Percentiles rank a stretch among this genome's conserved stretches.
Evolutionary conservation across 1,140 invertebrate genomes (phyloP).

Genomic region (Bilobella aurantiaca): DNA sequence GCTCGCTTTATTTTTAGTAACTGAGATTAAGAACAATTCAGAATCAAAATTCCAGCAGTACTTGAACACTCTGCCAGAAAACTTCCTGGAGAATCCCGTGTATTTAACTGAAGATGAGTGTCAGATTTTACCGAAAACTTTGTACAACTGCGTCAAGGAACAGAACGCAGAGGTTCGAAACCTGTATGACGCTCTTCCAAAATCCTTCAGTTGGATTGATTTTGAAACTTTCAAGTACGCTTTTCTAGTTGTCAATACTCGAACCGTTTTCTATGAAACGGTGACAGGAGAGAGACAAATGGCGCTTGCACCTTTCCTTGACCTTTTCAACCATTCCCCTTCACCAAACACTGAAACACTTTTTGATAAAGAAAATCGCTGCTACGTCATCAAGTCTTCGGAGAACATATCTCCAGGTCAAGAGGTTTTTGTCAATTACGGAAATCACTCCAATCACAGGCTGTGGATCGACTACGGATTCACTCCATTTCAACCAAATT

Average conservation of each 20-base stretch:
- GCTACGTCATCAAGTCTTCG: conserved; percentile 48
- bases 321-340: conserved; percentile 64
- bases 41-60: no score
- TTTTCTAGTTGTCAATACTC: conserved; percentile 65
- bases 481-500: conserved; percentile 24
- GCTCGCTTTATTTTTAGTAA: no score
- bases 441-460: conserved; percentile 54
- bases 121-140: no score
- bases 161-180: not conserved
- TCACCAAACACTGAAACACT: conserved; percentile 43
- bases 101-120: no score
- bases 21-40: no score
- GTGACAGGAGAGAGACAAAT: conserved; percentile 46
- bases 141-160: not conserved
- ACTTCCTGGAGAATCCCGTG: no score
- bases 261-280: conserved; percentile 49
- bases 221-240: conserved; percentile 45
- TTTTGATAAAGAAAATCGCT: conserved; percentile 43
- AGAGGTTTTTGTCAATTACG: conserved; percentile 68
- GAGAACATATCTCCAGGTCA: conserved; percentile 43
- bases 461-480: conserved; percentile 67
- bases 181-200: not conserved
- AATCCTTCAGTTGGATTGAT: conserved; percentile 35
- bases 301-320: conserved; percentile 64
- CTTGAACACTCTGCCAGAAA: no score